Base-by-base conservation (phyloP, 2,113 vertebrate species). In the Stomatorhinus ivindoensis region DNA sequence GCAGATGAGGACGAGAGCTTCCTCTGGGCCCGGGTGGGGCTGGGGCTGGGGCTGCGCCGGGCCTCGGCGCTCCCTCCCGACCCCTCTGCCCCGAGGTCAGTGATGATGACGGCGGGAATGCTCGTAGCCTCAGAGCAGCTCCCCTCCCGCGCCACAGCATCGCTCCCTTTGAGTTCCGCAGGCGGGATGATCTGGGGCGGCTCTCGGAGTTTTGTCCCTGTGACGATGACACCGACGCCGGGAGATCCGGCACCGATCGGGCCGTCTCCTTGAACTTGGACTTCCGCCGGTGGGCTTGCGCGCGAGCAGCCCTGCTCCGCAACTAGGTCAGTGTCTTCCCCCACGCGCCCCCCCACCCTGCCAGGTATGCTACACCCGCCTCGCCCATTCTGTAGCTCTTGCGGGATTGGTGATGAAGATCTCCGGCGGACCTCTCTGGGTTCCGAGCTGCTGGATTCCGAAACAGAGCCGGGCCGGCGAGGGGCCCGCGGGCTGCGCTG, bases 1-100 rank as follows among this genome's bases (percentile, higher is more conserved):
- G 98, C 96, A 0, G 98, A 99, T 35, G 98, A 99, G 0, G 98
- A 99, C 0, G 98, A 99, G 89, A 99, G 96, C 92, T 99, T 99
- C 92, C 98, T 95, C 86, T 97, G 89, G 0, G 95, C 94, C 90
- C 92, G 92, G 3, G 15, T 39, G 21, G 96, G 92, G 92, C 90
- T 95, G 11, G 95, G 92, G 11, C 90, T 94, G 31, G 95, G 92
- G 11, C 90, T 94, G 24, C 95, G 93, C 94, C 96, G 69, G 24
- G 94, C 87, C 47, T 95, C 94, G 0, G 7, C 89, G 27, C 90
- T 91, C 0, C 96, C 97, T 50, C 95, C 94, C 0, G 94, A 93
- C 89, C 93, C 94, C 2, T 95, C 95, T 88, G 94, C 90, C 11
- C 97, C 98, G 76, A 97, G 93, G 93, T 99, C 98, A 1, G 98